Evolutionary conservation across 2,797 vertebrate genomes (phyloP).

Genomic region (Protosalanx chinensis): DNA sequence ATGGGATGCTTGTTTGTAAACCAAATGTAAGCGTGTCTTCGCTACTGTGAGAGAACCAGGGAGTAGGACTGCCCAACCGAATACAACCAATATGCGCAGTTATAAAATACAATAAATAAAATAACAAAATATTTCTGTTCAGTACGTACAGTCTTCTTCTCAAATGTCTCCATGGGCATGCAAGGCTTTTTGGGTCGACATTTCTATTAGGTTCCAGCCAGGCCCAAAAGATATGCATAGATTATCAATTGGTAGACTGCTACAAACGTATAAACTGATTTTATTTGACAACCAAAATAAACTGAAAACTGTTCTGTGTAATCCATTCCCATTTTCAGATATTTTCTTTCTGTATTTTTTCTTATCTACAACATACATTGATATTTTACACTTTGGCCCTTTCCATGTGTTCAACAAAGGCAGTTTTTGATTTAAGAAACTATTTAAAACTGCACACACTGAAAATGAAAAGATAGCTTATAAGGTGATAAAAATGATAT

Average conservation of each 20-base stretch:
- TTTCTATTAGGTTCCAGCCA: conserved; percentile 60
- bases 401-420: conserved; percentile 71
- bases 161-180: conserved; percentile 67
- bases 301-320: conserved; percentile 49
- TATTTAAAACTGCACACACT: conserved; percentile 60
- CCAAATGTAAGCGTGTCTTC: conserved; percentile 49
- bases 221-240: conserved; percentile 91
- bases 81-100: conserved; percentile 84
- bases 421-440: conserved; percentile 62
- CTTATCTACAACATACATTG: conserved; percentile 68
- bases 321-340: conserved; percentile 39
- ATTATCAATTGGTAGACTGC: conserved; percentile 74
- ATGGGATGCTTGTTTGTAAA: conserved; percentile 26
- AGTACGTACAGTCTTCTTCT: conserved; percentile 67
- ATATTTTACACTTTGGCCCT: conserved; percentile 84
- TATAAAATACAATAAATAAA: conserved; percentile 99
- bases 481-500: conserved; percentile 69
- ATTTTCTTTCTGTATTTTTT: conserved; percentile 45
- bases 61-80: conserved; percentile 71
- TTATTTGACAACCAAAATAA: conserved; percentile 53
- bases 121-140: conserved; percentile 90
- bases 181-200: conserved; percentile 74
- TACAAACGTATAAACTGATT: conserved; percentile 61
- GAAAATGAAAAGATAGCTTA: conserved; percentile 71
- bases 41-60: conserved; percentile 52